Base-by-base conservation (phyloP, 1,140 invertebrate species). In the Zaprionus ornatus region DNA sequence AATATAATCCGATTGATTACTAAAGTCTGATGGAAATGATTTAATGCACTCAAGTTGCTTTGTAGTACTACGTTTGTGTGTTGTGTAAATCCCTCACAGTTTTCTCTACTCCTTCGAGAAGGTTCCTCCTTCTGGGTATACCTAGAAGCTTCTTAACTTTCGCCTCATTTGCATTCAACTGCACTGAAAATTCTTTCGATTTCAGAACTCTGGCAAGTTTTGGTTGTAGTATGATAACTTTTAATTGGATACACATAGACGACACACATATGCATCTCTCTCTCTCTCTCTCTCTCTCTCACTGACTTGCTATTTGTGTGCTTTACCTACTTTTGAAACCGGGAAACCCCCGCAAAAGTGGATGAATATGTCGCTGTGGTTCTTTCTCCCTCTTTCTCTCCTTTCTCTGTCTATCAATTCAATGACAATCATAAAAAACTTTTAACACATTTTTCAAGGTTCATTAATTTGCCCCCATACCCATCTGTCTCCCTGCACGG, bases 371-470 rank as follows among this genome's bases (percentile, higher is more conserved):
- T 29, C 37, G 9, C 35, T 23, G 13, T 45, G 13, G 27, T 5
- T 32, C 9, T 32, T 3, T 32, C 29, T 10, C 29, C 10, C 9
- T 29, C 29, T 29, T 9, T 29, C 7, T 29, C 7, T 29, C 9
- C 29, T 32, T 9, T 19, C 37, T 55, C 7, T 42, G 45, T 52
- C 23, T 65, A 50, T 73, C 64, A 55, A 81, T 90, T 81, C 67
- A 69, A 74, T 64, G 60, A 81, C 72, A 82, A 77, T 79, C 71
- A 74, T 82, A 78, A 90, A 73, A 80, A 88, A 87, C 69, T 90
- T 90, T 90, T 90, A 90, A 90, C 85, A 90, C 86, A 90, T 90
- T 90, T 90, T 90, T 90, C 85, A 90, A 90, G 85, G 85, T 90
- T 90, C 86, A 85, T 90, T 90, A 90, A 90, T 90, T 90, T 85